Conservation (phyloP, 2,797 vertebrate genomes). For the Steatocranus sp. region DNA sequence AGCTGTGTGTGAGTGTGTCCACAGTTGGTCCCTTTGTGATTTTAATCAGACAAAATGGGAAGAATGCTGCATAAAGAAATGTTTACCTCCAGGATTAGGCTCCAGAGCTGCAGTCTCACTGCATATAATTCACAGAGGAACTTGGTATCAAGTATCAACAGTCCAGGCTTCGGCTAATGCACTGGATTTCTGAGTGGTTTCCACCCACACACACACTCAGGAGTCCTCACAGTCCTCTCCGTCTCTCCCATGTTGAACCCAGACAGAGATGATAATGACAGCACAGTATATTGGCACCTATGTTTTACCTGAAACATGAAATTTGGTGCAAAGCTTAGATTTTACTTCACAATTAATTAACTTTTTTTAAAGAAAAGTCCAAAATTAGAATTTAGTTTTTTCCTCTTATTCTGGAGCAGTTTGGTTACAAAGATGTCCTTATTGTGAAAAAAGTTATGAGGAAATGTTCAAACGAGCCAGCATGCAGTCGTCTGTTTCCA, state of each 20-base stretch:
- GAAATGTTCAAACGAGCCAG: conserved; percentile 17
- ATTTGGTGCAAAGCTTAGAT: not conserved
- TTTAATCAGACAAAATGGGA: not conserved
- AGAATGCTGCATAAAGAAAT: not conserved
- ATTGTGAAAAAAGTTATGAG: not conserved
- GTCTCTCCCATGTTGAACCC: not conserved
- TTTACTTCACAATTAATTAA: not conserved
- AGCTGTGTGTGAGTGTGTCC: not conserved
- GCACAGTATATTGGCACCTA: not conserved
- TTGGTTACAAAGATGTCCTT: not conserved
- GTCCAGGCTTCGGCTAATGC: conserved; percentile 3
- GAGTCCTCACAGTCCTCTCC: not conserved
- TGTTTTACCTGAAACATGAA: not conserved
- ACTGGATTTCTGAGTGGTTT: conserved; percentile 28
- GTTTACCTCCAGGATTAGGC: conserved; percentile 1
- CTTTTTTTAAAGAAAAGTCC: not conserved
- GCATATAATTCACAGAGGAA: conserved; percentile 11
- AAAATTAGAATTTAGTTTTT: not conserved
- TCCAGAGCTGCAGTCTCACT: not conserved
- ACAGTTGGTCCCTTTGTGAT: conserved; percentile 1
- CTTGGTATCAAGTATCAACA: conserved; percentile 11
- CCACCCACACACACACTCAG: conserved; percentile 10
- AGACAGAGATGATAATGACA: not conserved
- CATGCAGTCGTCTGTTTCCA: conserved; percentile 7
- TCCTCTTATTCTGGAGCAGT: not conserved